Base-by-base conservation (phyloP, 1,140 invertebrate genomes). In the Brevipalpus yothersi region DNA sequence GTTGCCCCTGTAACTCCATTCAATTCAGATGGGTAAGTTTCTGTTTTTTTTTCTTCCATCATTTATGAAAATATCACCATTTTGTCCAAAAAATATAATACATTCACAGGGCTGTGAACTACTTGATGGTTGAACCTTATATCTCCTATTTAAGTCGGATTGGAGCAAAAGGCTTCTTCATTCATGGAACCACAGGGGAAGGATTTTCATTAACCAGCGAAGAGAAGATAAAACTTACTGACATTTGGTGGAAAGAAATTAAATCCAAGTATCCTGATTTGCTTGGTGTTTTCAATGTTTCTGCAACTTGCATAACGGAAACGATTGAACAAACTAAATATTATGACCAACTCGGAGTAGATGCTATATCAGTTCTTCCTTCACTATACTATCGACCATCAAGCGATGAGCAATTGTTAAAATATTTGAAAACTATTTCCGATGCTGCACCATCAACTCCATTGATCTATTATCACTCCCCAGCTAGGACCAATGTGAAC, bases 391-490 rank as follows among this genome's bases (percentile, higher is more conserved):
- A 80, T 66, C 84, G 81, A 67, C 83, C 84, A 7, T 68, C 67
- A 1, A 77, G 68, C 21, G 19, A 62, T 71, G 68, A 75, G 15
- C 75, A 82, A 43, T 69, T 87, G 58, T 78, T 82, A 1, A 69
- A 75, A 51, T 87, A 86, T 69, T 75, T 86, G 53, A 74, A 76
- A 65, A 63, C 75, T 23, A 75, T 90, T 4, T 75, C 80, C 1
- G 67, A 73, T 15, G 78, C 80, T 12, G 85, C 84, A 1, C 80
- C 83, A 1, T 80, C 79, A n/a, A 79, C 80, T 2, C 85, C 85
- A 0, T 75, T 89, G 15, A 73, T 85, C 11, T 86, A 86, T 66
- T 88, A 89, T 66, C 83, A 87, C 63, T 80, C 84, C 65, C 84
- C 84, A 4, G 72, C 72, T 39, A 77, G 79, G 65, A 80, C 79